Conservation (phyloP, 2,888 invertebrate species). For the Limenitis camilla region DNA sequence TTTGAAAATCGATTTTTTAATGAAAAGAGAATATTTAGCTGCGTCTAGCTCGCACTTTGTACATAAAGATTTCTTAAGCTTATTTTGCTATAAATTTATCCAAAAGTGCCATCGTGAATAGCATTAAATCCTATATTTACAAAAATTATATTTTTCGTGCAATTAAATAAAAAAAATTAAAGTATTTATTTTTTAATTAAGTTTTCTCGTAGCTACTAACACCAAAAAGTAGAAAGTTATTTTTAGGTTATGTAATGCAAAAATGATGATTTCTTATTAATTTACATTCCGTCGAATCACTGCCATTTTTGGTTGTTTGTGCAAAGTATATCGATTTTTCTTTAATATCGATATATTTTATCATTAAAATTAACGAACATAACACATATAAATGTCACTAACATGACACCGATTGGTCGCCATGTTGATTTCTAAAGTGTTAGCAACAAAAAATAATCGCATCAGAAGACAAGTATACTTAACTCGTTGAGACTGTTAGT, state of each 20-base stretch:
- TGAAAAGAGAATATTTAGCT: conserved; percentile 8
- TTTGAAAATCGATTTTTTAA: too few relatives aligned
- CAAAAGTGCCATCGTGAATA: conserved; percentile 58
- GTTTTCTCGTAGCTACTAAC: conserved; percentile 65
- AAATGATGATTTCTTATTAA: conserved; percentile 13
- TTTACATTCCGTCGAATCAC: conserved; percentile 19
- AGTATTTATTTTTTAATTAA: conserved; percentile 55
- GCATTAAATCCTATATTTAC: conserved; percentile 27
- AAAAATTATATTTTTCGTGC: conserved; percentile 43
- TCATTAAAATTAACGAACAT: background rate
- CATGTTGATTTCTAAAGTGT: too few relatives aligned
- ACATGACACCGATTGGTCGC: too few relatives aligned
- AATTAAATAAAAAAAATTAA: conserved; percentile 52
- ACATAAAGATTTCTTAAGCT: conserved; percentile 37
- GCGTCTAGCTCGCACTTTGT: conserved; percentile 22
- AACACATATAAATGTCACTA: too few relatives aligned
- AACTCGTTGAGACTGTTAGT: conserved; percentile 54
- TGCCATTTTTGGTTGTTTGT: conserved; percentile 13
- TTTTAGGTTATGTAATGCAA: conserved; percentile 30
- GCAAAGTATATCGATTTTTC: background rate
- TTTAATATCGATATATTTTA: background rate
- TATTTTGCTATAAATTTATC: conserved; percentile 58
- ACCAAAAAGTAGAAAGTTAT: conserved; percentile 61
- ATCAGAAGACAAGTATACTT: conserved; percentile 32
- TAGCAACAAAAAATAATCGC: background rate